These are phyloP conservation scores for Scomber scombrus DNA, from an alignment of 2,113 vertebrate species.

Conservation along the genomic window DNA sequence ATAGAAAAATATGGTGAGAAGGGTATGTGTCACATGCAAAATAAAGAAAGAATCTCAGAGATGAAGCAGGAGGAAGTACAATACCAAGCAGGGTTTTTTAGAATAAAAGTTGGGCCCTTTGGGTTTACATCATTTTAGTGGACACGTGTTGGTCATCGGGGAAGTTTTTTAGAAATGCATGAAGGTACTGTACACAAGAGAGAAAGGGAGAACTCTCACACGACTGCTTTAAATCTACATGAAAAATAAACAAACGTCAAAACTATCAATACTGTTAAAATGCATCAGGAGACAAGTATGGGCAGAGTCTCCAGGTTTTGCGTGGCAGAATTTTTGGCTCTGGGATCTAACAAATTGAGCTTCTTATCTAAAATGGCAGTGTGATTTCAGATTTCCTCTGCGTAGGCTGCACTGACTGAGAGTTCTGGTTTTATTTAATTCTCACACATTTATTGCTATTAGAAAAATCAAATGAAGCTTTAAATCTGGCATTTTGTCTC, in stretches of 20 bases:
- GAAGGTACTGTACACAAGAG: background rate
- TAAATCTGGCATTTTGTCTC: background rate
- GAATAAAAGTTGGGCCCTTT: conserved; percentile 3
- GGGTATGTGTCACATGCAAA: conserved; percentile 28
- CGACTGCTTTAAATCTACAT: conserved; percentile 40
- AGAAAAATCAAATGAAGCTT: background rate
- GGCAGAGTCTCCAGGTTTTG: conserved; percentile 54
- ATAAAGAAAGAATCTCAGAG: conserved; percentile 1
- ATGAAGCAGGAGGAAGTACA: conserved; percentile 3
- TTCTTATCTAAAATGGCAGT: conserved; percentile 77
- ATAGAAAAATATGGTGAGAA: conserved; percentile 47
- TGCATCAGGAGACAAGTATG: conserved; percentile 57
- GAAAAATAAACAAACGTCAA: conserved; percentile 51
- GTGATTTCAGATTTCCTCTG: conserved; percentile 68
- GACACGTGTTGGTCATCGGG: conserved; percentile 32
- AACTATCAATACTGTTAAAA: conserved; percentile 63
- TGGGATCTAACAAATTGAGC: conserved; percentile 61
- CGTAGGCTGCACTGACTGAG: conserved; percentile 42
- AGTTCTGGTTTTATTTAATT: conserved; percentile 55
- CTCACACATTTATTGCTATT: conserved; percentile 23
- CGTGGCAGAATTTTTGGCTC: conserved; percentile 58
- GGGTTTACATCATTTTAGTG: background rate
- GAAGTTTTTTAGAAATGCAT: conserved; percentile 42
- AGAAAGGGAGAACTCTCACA: conserved; percentile 14
- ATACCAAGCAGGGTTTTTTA: background rate